Conservation (phyloP, 2,797 vertebrate genomes). For the Momotus momota region DNA sequence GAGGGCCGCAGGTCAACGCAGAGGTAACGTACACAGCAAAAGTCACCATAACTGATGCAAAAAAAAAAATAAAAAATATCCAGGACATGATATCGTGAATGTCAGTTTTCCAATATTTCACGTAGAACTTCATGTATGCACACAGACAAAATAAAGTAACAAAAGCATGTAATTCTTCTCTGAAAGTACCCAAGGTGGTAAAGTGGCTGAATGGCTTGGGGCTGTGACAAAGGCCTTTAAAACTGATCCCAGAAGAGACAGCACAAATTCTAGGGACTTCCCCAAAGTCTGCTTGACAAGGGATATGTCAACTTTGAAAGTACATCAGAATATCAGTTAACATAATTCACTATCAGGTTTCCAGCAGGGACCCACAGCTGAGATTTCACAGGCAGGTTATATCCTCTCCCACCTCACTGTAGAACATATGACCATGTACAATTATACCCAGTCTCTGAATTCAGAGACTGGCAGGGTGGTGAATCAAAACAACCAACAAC, state of each 20-base stretch:
- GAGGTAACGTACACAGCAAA: background rate
- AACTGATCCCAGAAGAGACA: background rate
- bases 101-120: background rate
- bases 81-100: background rate
- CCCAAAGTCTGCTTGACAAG: background rate
- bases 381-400: background rate
- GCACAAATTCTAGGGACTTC: background rate
- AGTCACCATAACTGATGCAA: background rate
- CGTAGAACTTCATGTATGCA: background rate
- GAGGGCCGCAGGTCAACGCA: background rate
- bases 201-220: background rate
- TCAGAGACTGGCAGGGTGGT: background rate
- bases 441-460: background rate
- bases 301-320: background rate
- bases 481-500: background rate
- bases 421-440: background rate
- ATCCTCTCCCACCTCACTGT: background rate
- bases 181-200: background rate
- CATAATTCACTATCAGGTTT: background rate
- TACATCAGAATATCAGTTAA: background rate
- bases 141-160: background rate
- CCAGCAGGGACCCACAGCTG: background rate
- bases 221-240: background rate
- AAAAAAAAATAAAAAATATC: background rate
- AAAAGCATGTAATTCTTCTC: background rate